Conservation (phyloP, 2,888 invertebrate species). For the Agriopis leucophaearia region DNA sequence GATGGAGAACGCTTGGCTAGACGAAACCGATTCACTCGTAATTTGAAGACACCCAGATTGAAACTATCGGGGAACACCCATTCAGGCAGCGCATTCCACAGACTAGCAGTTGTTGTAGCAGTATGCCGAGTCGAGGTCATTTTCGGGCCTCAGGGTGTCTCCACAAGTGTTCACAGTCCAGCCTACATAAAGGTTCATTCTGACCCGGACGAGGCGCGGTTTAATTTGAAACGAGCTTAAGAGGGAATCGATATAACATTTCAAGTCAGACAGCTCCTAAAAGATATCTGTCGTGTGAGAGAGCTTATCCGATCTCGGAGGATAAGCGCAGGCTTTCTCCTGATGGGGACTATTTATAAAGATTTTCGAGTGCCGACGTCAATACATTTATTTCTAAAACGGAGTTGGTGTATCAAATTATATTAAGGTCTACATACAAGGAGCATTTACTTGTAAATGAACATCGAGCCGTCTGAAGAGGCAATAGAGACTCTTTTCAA, state of each 20-base stretch:
- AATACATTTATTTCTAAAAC: slow-evolving; percentile 6
- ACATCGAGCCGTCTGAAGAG: too few relatives aligned
- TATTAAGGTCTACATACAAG: too few relatives aligned
- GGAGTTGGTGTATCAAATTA: not conserved
- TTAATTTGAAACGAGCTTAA: slow-evolving; percentile 3
- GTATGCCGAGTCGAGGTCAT: too few relatives aligned
- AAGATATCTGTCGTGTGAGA: slow-evolving; percentile 36
- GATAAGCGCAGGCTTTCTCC: slow-evolving; percentile 18
- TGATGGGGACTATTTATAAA: slow-evolving; percentile 29
- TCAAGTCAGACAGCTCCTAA: slow-evolving; percentile 28
- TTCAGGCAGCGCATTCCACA: too few relatives aligned
- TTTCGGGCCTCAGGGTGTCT: too few relatives aligned
- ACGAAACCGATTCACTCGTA: too few relatives aligned
- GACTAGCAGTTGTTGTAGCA: too few relatives aligned
- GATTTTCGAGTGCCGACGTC: slow-evolving; percentile 17
- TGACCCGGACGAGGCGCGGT: not conserved
- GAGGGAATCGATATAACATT: slow-evolving; percentile 12
- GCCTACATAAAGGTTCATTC: not conserved
- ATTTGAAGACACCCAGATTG: too few relatives aligned
- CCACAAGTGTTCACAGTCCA: not conserved
- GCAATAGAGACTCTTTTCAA: too few relatives aligned
- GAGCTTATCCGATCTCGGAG: slow-evolving; percentile 26
- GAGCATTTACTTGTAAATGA: too few relatives aligned
- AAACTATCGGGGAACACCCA: too few relatives aligned
- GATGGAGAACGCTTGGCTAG: too few relatives aligned